phyloP scores from a whole-genome alignment of 2,797 vertebrate species.

The Halcyon badia region DNA sequence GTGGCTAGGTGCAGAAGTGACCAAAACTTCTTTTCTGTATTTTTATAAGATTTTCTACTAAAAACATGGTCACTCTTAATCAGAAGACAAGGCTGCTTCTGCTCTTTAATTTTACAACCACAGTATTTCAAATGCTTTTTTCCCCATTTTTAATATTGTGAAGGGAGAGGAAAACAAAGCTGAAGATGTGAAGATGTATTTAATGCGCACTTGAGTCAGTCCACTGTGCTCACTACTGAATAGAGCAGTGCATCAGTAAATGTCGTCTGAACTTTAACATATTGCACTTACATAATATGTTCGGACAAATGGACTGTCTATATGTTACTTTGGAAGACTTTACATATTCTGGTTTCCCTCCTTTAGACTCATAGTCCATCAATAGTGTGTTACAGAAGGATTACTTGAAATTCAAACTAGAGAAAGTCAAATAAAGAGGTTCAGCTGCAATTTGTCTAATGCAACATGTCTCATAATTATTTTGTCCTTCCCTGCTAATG shows the following conservation, averaged over 20 bases:
- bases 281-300: background rate
- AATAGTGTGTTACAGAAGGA: background rate
- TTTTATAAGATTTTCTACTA: background rate
- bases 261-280: background rate
- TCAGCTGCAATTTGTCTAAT: background rate
- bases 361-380: background rate
- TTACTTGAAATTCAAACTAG: background rate
- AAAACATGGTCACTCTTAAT: background rate
- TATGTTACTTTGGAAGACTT: background rate
- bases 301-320: background rate
- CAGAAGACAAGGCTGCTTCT: background rate
- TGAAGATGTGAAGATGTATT: background rate
- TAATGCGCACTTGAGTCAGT: background rate
- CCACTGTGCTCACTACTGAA: background rate
- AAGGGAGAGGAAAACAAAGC: background rate
- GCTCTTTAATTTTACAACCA: constrained; percentile 8
- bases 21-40: background rate
- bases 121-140: background rate
- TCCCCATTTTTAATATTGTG: background rate
- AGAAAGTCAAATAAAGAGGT: background rate
- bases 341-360: background rate
- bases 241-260: background rate
- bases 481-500: constrained; percentile 6
- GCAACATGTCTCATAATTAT: constrained; percentile 4
- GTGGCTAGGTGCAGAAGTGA: background rate